These are phyloP conservation scores for Brachionus asplanchnoidis DNA, from an alignment of 1,140 invertebrate genomes.

Conservation along the genomic window DNA sequence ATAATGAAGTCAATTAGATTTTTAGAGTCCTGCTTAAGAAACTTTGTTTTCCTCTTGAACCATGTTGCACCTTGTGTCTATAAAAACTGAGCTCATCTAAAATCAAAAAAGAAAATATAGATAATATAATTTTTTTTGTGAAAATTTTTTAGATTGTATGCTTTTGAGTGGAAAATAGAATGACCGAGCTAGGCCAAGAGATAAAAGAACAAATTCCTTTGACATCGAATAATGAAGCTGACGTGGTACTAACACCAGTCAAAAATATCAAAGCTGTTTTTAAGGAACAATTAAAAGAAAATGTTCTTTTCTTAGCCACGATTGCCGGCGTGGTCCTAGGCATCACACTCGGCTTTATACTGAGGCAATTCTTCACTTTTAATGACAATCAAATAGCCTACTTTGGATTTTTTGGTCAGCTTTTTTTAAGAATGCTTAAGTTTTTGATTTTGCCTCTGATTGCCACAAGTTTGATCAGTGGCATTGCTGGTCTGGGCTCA, in stretches of 20 bases:
- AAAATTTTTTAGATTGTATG: neutral
- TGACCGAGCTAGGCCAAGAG: neutral
- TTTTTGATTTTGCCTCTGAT: conserved; percentile 41
- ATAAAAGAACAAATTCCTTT: neutral
- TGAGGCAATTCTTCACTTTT: conserved; percentile 16
- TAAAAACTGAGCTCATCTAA: neutral
- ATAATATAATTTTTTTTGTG: neutral
- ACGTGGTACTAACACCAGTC: neutral
- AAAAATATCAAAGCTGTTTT: conserved; percentile 20
- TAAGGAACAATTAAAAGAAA: conserved; percentile 33
- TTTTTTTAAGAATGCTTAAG: conserved; percentile 42
- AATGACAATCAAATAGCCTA: conserved; percentile 29
- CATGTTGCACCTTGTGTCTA: neutral
- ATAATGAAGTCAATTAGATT: neutral
- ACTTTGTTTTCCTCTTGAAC: too few species aligned
- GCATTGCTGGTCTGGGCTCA: conserved; percentile 6
- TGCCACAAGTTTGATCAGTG: conserved; percentile 34
- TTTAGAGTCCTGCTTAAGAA: neutral
- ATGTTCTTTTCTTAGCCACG: conserved; percentile 19
- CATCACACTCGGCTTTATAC: conserved; percentile 2
- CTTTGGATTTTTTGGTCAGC: conserved; percentile 31
- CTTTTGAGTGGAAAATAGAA: neutral
- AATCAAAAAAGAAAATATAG: neutral
- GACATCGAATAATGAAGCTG: neutral
- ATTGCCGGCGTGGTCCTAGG: conserved; percentile 35